phyloP scores from a whole-genome alignment of 2,797 vertebrate genomes.

The Anguilla marmorata region DNA sequence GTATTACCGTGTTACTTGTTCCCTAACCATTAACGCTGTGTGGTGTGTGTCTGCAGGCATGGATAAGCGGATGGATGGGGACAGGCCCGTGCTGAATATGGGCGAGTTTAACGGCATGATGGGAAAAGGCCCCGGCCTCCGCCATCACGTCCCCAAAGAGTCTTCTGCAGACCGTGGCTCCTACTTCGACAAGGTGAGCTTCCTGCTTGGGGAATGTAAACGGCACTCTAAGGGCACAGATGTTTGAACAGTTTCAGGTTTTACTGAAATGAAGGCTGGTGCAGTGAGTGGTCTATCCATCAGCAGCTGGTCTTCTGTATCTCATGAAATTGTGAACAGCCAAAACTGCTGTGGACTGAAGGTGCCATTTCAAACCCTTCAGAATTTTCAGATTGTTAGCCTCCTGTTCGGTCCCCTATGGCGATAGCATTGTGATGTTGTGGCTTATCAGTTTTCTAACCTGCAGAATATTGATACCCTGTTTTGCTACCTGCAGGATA shows the following conservation, averaged over 20 bases:
- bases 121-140: slow-evolving; percentile 83
- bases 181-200: slow-evolving; percentile 93
- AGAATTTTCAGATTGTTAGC: neutral
- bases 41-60: slow-evolving; percentile 69
- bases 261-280: neutral
- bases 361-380: neutral
- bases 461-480: neutral
- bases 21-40: neutral
- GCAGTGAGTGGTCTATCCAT: neutral
- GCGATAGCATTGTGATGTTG: neutral
- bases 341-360: too few relatives aligned
- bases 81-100: slow-evolving; percentile 76
- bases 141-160: slow-evolving; percentile 93
- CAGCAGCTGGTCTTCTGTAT: too few relatives aligned
- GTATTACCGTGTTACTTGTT: too few relatives aligned
- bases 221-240: neutral
- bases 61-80: slow-evolving; percentile 91
- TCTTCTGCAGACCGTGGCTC: slow-evolving; percentile 86
- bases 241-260: neutral
- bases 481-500: neutral
- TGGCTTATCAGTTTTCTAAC: neutral
- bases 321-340: neutral
- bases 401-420: neutral
- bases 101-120: slow-evolving; percentile 86
- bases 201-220: neutral